Evolutionary conservation across 1,140 invertebrate species (phyloP).

Genomic region (Hestina assimilis): DNA sequence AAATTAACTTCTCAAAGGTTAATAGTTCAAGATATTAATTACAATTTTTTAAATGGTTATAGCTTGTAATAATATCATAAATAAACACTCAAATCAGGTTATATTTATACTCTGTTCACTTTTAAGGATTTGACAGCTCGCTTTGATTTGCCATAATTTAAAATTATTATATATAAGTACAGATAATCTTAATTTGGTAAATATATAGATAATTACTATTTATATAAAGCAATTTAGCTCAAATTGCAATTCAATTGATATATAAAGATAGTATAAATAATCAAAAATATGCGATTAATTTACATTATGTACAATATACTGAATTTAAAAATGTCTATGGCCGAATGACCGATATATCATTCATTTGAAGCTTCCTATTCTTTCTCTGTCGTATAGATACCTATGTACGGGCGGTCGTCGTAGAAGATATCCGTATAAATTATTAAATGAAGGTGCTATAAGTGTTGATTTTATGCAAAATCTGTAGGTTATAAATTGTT

Average conservation of each 20-base stretch:
- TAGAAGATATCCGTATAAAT: slow-evolving; percentile 69
- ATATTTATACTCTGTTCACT: slow-evolving; percentile 4
- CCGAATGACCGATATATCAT: slow-evolving; percentile 61
- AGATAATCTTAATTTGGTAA: too few species aligned
- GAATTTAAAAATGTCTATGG: slow-evolving; percentile 36
- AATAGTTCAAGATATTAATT: background rate
- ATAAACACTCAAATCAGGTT: slow-evolving; percentile 7
- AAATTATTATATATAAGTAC: background rate
- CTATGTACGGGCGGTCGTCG: slow-evolving; percentile 70
- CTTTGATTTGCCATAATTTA: background rate
- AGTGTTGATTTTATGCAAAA: slow-evolving; percentile 76
- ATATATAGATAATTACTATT: background rate
- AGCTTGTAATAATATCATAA: background rate
- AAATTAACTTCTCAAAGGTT: background rate
- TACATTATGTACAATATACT: background rate
- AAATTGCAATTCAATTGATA: too few species aligned
- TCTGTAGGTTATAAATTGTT: slow-evolving; percentile 75
- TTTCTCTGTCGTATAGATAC: slow-evolving; percentile 67
- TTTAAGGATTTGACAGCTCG: background rate
- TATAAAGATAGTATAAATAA: background rate
- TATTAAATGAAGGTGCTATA: slow-evolving; percentile 78
- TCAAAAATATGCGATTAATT: too few species aligned
- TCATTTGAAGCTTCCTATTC: slow-evolving; percentile 67
- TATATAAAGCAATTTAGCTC: too few species aligned
- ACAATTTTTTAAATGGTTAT: background rate